Base-by-base conservation (phyloP, 1,140 invertebrate species). In the Physella acuta region DNA sequence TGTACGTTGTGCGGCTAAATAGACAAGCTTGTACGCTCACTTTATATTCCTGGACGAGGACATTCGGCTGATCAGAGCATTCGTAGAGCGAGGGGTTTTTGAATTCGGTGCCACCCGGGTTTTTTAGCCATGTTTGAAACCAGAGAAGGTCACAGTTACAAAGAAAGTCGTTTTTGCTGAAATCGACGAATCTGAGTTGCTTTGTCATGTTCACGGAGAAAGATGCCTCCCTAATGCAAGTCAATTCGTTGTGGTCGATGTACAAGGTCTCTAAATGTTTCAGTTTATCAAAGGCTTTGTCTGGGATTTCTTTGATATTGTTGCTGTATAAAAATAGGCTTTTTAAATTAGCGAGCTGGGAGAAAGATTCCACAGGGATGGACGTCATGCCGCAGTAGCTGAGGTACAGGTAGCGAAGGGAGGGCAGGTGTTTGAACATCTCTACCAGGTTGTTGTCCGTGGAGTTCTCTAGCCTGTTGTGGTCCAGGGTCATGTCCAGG, bases 131-230 rank as follows among this genome's bases (percentile, higher is more conserved):
- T n/a, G 64, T 26, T 26, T 56, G 64, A 30, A 67, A 67, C 51
- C 51, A 56, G 2, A 67, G 64, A 16, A 67, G 31, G 64, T 67
- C 33, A 34, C 64, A 67, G 44, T 55, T 53, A 26, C 64, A 67
- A 3, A 56, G 33, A 20, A 34, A 67, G 1, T 4, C 20, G 34
- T 67, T 67, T 14, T 26, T 20, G 53, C 53, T 67, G 1, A 67
- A 36, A 26, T 67, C 36, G 30, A 67, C 56, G 20, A 14, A 3
- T 36, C 37, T 56, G 14, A 67, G 26, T 37, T 34, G 64, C 20
- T 24, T 8, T 3, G 8, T 24, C 3, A 52, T 67, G n/a, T 67
- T 20, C 31, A 26, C 26, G 1, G 64, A 56, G 16, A 67, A 64
- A 31, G 62, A 37, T 3, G 28, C 36, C 37, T 34, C 31, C 2